Base-by-base conservation (phyloP, 1,140 invertebrate genomes). In the Scaptodrosophila lebanonensis region DNA sequence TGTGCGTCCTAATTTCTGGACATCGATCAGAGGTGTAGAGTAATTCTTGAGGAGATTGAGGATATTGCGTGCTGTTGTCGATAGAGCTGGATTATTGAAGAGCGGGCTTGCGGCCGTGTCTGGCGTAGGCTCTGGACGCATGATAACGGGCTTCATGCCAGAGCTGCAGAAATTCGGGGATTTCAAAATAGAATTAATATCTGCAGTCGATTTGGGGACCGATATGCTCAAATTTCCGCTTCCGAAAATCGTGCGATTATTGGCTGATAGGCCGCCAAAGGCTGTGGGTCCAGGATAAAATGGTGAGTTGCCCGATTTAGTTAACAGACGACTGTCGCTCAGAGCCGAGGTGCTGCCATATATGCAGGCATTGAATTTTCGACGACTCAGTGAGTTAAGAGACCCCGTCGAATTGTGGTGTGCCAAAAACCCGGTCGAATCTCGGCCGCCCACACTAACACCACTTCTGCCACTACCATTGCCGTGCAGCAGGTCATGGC, bases 281-380 rank as follows among this genome's bases (percentile, higher is more conserved):
- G 90, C 91, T 1, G 93, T 95, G 62, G 89, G 90, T n/a, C 94
- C 94, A 61, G 89, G 89, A 83, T 96, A 96, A 85, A 95, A 96
- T 22, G 94, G 92, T 7, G 94, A 92, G 30, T 64, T 64, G 35
- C 48, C 35, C 16, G 53, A 72, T 39, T 83, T 75, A 9, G 54
- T 82, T 1, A 87, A 42, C 9, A 87, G 39, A 0, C 86, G 73
- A 32, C 85, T 86, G 32, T 87, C 85, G 42, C 84, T 87, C 1
- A 87, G 17, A 0, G 86, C 85, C 27, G 85, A 86, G 3, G 71
- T 84, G 49, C 85, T 87, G 15, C 85, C 84, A 60, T 87, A 87
- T 0, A 87, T 83, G 4, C 71, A 83, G 8, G 77, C 68, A 48
- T 86, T 86, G n/a, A 87, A 87, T 22, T 67, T 70, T 0, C 73